Evolutionary conservation across 2,888 invertebrate genomes (phyloP), one percentile per base, ranked within the genome.

Genomic region (Gymnocheta viridis): DNA sequence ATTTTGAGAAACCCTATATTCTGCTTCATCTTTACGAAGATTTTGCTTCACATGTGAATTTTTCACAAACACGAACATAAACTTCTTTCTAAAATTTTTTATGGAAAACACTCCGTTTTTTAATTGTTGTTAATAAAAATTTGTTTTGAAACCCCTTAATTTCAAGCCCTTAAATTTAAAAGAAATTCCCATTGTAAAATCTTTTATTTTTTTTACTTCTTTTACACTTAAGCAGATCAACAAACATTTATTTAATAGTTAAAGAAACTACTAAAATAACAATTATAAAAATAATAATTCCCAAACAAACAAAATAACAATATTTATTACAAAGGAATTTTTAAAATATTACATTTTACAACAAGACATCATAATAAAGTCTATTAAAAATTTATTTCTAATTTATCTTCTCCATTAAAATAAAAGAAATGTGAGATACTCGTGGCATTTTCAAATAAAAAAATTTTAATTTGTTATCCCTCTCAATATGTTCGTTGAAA

Each of bases 301-400:
- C 7, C 17, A 14, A n/a, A 22, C 4, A 29, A 64, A n/a, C n/a
- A n/a, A 22, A 64, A n/a, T 44, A n/a, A 19, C 12, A 35, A 32
- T 64, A 32, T 62, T 49, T 64, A 12, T 12, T 2, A 72, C 72
- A 72, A 47, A 72, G 17, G 47, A 60, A 72, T 72, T 32, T 58
- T 24, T 9, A 22, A 41, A 69, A 35, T 41, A 54, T n/a, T 24
- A 2, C 6, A 69, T 27, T 41, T 70, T 56, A 56, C 56, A 19
- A 29, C 35, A 27, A 7, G 27, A 9, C 2, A 17, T 12, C 12
- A 38, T 29, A 29, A 62, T 38, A 29, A 62, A 73, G 41, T 54
- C 51, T 72, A 35, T 72, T 47, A 29, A 41, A 56, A 70, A 56
- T 19, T 41, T 17, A 41, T 70, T 58, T 58, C n/a, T 38, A 47